Base-by-base conservation (phyloP, 2,888 invertebrate genomes). In the Eilema depressum region DNA sequence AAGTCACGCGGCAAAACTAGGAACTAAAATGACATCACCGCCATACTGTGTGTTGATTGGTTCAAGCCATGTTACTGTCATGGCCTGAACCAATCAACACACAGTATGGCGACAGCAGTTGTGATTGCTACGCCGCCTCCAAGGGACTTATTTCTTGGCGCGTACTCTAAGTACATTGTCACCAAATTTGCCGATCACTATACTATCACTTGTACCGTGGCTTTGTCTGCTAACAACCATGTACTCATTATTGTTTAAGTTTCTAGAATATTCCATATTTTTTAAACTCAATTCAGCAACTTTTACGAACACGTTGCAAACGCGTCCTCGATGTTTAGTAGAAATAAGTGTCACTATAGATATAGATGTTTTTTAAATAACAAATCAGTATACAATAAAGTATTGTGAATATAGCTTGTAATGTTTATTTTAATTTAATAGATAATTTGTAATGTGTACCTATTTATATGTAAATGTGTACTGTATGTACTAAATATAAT, bases 371-470 rank as follows among this genome's bases (percentile, higher is more conserved):
- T 14, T 33, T 63, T n/a, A 53, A 28, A 30, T 28, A 23, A 53
- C n/a, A 53, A 64, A 64, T 64, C 64, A 64, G 53, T 64, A 53
- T 64, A 53, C 1, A 63, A 41, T 41, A 26, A 26, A 28, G 28
- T 53, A 64, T 53, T 53, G 53, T 64, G 53, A 30, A 64, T 53
- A 53, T 64, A 28, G 28, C 47, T 47, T 25, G 63, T 37, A 63
- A 25, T 41, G 25, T 37, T 62, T 37, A 33, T 25, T 63, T 41
- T 41, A 17, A 14, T 37, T 20, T 41, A 47, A 47, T 28, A 47
- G 5, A 47, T 25, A 5, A 53, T 41, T 20, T 47, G 26, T 63
- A 59, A 63, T 26, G 37, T 26, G 37, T 26, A 63, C 8, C 12
- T 26, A 17, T 47, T 47, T 47, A 62, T 56, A 47, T 28, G 28